phyloP scores from a whole-genome alignment of 2,888 invertebrate genomes.

The Eupithecia tripunctaria region DNA sequence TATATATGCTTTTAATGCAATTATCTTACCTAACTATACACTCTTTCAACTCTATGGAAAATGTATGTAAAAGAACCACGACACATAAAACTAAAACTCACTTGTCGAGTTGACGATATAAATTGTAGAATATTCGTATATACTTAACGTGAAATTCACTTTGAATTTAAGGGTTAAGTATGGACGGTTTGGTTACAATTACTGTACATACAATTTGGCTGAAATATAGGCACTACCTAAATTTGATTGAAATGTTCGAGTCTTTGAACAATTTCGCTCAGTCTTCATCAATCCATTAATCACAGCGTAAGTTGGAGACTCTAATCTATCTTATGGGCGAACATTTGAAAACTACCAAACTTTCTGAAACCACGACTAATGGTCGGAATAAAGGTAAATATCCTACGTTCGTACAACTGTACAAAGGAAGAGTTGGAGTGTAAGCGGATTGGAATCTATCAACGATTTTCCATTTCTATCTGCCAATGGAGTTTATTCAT shows the following conservation, averaged over 20 bases:
- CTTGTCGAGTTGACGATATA: no score
- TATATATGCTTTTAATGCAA: no score
- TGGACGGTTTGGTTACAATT: not conserved
- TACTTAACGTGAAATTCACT: no score
- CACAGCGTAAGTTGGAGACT: slow-evolving; percentile 15
- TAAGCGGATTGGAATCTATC: not conserved
- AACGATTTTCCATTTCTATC: not conserved
- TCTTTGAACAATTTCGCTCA: slow-evolving; percentile 8
- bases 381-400: slow-evolving; percentile 33
- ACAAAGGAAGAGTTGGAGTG: slow-evolving; percentile 4
- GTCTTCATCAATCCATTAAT: slow-evolving; percentile 27
- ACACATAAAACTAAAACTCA: no score
- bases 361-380: slow-evolving; percentile 38
- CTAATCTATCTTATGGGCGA: slow-evolving; percentile 31
- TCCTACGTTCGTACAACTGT: slow-evolving; percentile 18
- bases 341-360: slow-evolving; percentile 38
- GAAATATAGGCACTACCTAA: not conserved
- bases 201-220: no score
- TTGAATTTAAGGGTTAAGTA: no score
- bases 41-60: not conserved
- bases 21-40: no score
- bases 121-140: no score
- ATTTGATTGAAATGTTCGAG: slow-evolving; percentile 23
- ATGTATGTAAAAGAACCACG: no score
- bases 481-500: not conserved